Conservation (phyloP, 2,888 invertebrate genomes). For the Suillia variegata region DNA sequence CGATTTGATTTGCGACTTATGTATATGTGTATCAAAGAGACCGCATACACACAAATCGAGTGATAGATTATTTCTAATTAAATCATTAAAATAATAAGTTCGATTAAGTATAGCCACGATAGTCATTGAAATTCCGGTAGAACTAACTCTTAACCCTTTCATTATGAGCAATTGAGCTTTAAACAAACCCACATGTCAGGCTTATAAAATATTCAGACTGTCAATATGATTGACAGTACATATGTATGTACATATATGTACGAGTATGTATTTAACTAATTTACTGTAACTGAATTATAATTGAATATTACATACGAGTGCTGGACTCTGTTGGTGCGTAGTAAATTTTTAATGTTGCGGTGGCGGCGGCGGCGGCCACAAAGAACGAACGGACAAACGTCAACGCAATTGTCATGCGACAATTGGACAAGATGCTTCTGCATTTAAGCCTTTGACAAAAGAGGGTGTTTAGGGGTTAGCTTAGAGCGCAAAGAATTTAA, state of each 20-base stretch:
- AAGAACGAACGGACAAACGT: no score
- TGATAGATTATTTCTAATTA: constrained; percentile 50
- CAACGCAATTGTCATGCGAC: not conserved
- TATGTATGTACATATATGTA: no score
- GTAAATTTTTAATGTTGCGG: not conserved
- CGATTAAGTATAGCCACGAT: no score
- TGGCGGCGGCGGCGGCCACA: no score
- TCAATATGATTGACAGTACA: no score
- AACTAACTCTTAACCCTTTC: constrained; percentile 21
- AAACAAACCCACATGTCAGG: constrained; percentile 14
- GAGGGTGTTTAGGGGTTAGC: no score
- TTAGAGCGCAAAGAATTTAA: no score
- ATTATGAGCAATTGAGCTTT: constrained; percentile 23
- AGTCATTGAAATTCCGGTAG: not conserved
- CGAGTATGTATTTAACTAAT: not conserved
- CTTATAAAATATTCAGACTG: not conserved
- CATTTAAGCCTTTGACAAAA: not conserved
- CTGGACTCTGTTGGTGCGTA: no score
- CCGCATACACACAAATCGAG: no score
- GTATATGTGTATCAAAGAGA: no score
- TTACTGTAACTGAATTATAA: not conserved
- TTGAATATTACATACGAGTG: not conserved
- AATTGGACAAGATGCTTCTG: not conserved
- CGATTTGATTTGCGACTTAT: no score
- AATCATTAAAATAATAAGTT: constrained; percentile 40